Percentiles rank a stretch among this genome's conserved stretches.
Evolutionary conservation across 2,888 invertebrate genomes (phyloP).

Genomic region (Ctena decussata): DNA sequence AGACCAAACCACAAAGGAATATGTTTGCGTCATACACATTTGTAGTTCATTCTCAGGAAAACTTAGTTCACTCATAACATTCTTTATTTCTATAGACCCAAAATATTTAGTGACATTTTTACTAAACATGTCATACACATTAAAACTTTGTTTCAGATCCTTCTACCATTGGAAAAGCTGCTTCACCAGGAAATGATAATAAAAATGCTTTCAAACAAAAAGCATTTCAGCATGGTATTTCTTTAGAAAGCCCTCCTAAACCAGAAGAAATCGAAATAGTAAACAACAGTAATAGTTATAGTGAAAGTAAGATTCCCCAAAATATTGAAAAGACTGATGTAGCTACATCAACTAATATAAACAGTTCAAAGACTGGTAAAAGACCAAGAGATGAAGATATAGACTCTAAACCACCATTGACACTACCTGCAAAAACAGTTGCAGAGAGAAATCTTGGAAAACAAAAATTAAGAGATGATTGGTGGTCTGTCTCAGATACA

Average conservation of each 20-base stretch:
- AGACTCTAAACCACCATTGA: neutral
- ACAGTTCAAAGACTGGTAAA: neutral
- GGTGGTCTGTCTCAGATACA: neutral
- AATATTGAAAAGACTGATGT: neutral
- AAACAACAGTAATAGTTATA: too few species aligned
- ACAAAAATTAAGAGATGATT: neutral
- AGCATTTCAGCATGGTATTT: neutral
- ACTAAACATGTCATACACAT: too few species aligned
- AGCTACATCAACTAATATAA: neutral
- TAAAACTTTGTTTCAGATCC: slow-evolving; percentile 5
- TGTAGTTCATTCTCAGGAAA: too few species aligned
- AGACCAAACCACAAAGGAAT: too few species aligned
- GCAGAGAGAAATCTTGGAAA: neutral
- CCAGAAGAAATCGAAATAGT: neutral
- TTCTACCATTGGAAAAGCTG: neutral
- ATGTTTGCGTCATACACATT: too few species aligned
- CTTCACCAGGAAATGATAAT: neutral
- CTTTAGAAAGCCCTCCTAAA: neutral
- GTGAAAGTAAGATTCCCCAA: too few species aligned
- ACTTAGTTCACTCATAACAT: too few species aligned
- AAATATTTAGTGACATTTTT: too few species aligned
- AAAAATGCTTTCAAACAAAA: neutral
- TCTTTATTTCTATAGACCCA: too few species aligned
- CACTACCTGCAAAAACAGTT: neutral
- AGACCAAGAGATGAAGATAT: neutral